phyloP scores from a whole-genome alignment of 2,888 invertebrate species.

The Drosophila fulvimacula region DNA sequence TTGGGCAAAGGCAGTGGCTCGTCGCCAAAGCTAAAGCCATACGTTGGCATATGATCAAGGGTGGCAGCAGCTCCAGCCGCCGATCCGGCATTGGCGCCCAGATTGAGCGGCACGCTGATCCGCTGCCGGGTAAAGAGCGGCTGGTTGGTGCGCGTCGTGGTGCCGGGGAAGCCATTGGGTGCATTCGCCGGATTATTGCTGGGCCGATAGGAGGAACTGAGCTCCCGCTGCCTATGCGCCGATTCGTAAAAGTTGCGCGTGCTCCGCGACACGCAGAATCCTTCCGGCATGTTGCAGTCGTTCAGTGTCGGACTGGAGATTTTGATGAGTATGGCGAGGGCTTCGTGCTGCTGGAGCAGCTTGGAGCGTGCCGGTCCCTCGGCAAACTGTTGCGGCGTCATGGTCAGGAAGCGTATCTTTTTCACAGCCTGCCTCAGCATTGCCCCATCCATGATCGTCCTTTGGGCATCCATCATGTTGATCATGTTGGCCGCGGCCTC shows the following conservation, averaged over 20 bases:
- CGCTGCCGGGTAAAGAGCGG: constrained; percentile 79
- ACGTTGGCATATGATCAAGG: constrained; percentile 30
- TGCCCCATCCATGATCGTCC: constrained; percentile 77
- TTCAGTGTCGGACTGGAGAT: constrained; percentile 90
- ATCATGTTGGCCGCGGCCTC: constrained; percentile 70
- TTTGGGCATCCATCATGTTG: constrained; percentile 79
- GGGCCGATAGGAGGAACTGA: constrained; percentile 69
- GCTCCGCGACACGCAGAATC: constrained; percentile 87
- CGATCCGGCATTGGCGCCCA: constrained; percentile 20
- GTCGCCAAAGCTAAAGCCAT: constrained; percentile 34
- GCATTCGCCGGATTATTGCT: constrained; percentile 25
- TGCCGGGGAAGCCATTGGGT: constrained; percentile 30
- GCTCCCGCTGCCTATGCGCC: constrained; percentile 81
- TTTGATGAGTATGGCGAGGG: constrained; percentile 93
- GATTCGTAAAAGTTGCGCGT: constrained; percentile 79
- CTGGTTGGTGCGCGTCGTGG: constrained; percentile 36
- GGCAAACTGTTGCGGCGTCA: constrained; percentile 93
- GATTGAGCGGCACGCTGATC: constrained; percentile 33
- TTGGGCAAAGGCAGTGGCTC: constrained; percentile 84
- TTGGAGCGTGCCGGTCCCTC: constrained; percentile 91
- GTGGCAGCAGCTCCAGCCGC: neutral
- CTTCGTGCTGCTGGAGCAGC: constrained; percentile 91
- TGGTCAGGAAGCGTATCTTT: constrained; percentile 92
- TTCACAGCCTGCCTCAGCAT: constrained; percentile 88
- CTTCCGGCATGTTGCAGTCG: constrained; percentile 90